Evolutionary conservation across 2,113 vertebrate genomes (phyloP).

Genomic region (Pimephales promelas): DNA sequence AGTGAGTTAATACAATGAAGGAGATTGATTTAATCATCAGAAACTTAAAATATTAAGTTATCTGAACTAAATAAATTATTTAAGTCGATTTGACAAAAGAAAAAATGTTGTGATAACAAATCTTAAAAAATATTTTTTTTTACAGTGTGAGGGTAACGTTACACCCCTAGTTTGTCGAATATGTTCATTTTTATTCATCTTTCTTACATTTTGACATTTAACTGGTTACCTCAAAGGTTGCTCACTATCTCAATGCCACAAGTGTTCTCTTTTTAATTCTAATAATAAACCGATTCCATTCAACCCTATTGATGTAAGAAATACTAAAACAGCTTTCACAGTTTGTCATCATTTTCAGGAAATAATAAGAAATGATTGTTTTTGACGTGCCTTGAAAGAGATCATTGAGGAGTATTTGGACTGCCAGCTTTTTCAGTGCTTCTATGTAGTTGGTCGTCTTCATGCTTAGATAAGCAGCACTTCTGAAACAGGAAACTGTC

Average conservation of each 20-base stretch:
- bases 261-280: not conserved
- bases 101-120: too few species aligned
- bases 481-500: not conserved
- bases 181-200: not conserved
- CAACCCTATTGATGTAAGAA: not conserved
- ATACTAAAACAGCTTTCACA: not conserved
- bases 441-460: not conserved
- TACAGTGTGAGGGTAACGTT: too few species aligned
- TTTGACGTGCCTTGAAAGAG: not conserved
- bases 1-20: too few species aligned
- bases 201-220: constrained; percentile 11
- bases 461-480: not conserved
- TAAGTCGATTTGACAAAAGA: too few species aligned
- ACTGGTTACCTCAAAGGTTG: constrained; percentile 13
- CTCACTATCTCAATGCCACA: not conserved
- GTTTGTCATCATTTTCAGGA: not conserved
- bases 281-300: not conserved
- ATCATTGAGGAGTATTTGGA: not conserved
- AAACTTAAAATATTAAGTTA: too few species aligned
- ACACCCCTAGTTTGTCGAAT: not conserved
- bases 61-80: too few species aligned
- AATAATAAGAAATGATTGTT: not conserved
- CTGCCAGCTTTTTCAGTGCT: not conserved
- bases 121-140: too few species aligned
- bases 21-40: too few species aligned